Base-by-base conservation (phyloP, 2,888 invertebrate species). In the Plusia festucae region DNA sequence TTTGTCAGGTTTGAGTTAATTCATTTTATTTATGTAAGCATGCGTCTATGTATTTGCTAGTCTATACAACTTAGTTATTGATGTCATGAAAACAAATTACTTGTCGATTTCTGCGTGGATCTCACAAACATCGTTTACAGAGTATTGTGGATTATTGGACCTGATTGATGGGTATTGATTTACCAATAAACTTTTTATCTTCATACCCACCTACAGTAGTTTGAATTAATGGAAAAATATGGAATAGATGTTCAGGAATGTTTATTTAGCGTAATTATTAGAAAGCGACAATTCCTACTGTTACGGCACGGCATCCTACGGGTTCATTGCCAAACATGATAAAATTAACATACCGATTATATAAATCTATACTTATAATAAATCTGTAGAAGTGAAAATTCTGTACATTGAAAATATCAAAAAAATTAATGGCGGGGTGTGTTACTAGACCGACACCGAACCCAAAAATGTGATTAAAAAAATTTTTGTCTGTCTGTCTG, bases 71-170 rank as follows among this genome's bases (percentile, higher is more conserved):
- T 18, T 34, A 18, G 30, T 18, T 34, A 18, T n/a, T 46, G n/a
- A 53, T 54, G 30, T 54, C 9, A 54, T 60, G 16, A 60, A 53
- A 46, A 54, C 13, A 30, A 53, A 54, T 60, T 40, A 52, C 24
- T 51, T 51, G 20, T 44, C 15, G 32, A 49, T 52, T 51, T 22
- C 22, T 9, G 15, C 27, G 15, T 22, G n/a, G 9, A 27, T 22
- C 2, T 18, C 15, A 27, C 56, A 27, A 57, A 57, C 46, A 57
- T 27, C 18, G 16, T 24, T 52, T 49, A 18, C 46, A 20, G n/a
- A n/a, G 46, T 16, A 18, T 20, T 20, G 46, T 49, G 18, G 46
- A 18, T 49, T 49, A 49, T 49, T 20, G 46, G 46, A 20, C 46
- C 11, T 49, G 20, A 49, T 49, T 49, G 46, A 49, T 49, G 46